Conservation (phyloP, 1,140 invertebrate genomes). For the Eupeodes corollae region DNA sequence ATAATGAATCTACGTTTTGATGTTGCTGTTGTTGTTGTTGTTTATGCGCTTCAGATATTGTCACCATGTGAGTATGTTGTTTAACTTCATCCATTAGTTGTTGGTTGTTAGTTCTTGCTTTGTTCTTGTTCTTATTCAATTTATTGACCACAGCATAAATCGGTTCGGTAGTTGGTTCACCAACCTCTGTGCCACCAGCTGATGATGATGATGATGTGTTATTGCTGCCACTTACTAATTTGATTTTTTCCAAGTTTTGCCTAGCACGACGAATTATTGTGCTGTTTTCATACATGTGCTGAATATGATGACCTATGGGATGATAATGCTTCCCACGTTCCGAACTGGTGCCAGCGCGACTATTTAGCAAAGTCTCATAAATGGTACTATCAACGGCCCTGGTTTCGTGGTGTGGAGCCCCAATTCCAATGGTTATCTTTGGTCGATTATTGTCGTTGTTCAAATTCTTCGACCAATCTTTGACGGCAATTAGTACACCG, state of each 20-base stretch:
- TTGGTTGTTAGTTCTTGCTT: neutral
- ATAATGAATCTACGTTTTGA: neutral
- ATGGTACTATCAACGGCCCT: too few species aligned
- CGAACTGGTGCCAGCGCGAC: neutral
- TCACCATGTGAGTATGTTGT: conserved; percentile 7
- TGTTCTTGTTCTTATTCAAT: conserved; percentile 31
- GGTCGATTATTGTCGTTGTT: neutral
- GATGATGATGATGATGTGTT: conserved; percentile 2
- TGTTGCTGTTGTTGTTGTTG: neutral
- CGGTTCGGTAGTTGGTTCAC: conserved; percentile 12
- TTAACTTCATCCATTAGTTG: conserved; percentile 5
- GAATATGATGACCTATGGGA: neutral
- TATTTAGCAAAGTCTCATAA: too few species aligned
- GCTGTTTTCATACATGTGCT: conserved; percentile 23
- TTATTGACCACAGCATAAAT: conserved; percentile 36
- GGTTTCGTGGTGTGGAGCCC: too few species aligned
- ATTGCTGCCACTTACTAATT: conserved; percentile 8
- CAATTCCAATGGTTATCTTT: too few species aligned
- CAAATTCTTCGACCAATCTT: conserved; percentile 24
- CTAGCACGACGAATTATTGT: conserved; percentile 1
- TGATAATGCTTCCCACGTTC: neutral
- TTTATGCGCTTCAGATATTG: conserved; percentile 5
- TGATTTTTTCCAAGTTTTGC: neutral
- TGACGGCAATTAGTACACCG: conserved; percentile 32
- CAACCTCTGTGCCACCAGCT: neutral